Percentiles rank a stretch among this genome's conserved stretches.
phyloP scores from a whole-genome alignment of 2,797 vertebrate genomes.

The Falco naumanni region DNA sequence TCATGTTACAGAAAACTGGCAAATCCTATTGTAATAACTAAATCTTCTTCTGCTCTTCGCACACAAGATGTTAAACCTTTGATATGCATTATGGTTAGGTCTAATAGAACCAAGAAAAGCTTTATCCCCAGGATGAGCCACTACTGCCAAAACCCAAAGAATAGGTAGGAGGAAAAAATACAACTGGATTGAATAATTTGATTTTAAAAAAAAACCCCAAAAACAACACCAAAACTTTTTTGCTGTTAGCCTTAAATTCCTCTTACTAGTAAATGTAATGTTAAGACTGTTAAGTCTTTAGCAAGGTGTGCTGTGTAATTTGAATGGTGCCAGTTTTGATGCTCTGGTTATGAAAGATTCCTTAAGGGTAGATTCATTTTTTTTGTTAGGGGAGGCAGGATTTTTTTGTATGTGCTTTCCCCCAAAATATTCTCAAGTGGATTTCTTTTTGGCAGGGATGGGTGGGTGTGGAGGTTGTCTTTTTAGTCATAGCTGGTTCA shows the following conservation, averaged over 20 bases:
- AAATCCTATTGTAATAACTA: conserved; percentile 45
- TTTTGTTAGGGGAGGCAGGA: background rate
- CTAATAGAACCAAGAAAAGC: background rate
- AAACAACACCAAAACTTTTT: background rate
- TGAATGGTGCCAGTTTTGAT: background rate
- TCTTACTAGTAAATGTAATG: background rate
- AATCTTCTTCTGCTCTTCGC: background rate
- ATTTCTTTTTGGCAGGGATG: background rate
- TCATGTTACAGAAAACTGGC: conserved; percentile 36
- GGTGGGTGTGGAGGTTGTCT: background rate
- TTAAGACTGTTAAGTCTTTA: background rate
- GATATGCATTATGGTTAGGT: background rate
- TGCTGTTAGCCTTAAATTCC: background rate
- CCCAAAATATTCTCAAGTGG: background rate
- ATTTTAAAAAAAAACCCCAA: background rate
- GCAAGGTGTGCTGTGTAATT: background rate
- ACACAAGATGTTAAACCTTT: conserved; percentile 7
- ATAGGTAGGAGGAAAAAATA: background rate
- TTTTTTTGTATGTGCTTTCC: background rate
- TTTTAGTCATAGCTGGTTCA: background rate
- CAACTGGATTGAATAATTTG: background rate
- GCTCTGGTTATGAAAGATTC: background rate
- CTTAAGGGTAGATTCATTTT: background rate
- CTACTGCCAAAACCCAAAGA: background rate
- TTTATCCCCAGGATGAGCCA: background rate